phyloP scores from a whole-genome alignment of 2,113 vertebrate genomes.

The Sebastes schlegelii region DNA sequence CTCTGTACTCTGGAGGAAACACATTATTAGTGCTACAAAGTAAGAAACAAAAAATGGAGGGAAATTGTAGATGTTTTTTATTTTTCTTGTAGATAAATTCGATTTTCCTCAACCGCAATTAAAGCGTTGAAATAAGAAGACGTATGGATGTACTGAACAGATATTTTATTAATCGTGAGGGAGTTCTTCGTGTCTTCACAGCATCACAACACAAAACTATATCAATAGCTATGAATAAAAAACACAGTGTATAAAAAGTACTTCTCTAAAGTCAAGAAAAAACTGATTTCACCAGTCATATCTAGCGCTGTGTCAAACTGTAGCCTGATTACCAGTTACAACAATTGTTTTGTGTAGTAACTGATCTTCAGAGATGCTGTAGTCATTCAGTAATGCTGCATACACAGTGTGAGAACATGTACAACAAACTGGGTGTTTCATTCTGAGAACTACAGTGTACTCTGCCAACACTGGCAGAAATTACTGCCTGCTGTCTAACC shows the following conservation, averaged over 20 bases:
- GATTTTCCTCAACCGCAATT: background rate
- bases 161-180: background rate
- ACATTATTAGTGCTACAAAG: background rate
- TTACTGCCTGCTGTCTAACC: slow-evolving; percentile 21
- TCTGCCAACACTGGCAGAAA: slow-evolving; percentile 29
- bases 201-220: no score
- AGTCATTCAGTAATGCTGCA: slow-evolving; percentile 3
- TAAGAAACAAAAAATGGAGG: background rate
- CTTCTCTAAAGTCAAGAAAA: background rate
- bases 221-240: background rate
- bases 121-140: background rate
- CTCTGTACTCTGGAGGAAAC: slow-evolving; percentile 4
- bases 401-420: slow-evolving; percentile 3
- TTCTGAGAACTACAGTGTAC: slow-evolving; percentile 18
- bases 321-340: background rate
- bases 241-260: background rate
- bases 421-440: slow-evolving; percentile 11
- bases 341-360: background rate
- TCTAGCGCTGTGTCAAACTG: background rate
- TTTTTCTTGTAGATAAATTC: no score
- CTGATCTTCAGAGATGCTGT: background rate
- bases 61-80: background rate
- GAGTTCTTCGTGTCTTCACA: background rate
- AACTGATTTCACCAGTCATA: background rate
- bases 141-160: background rate